Evolutionary conservation across 2,797 vertebrate species (phyloP), one percentile per base, ranked within the genome.

Genomic region (Fringilla coelebs): DNA sequence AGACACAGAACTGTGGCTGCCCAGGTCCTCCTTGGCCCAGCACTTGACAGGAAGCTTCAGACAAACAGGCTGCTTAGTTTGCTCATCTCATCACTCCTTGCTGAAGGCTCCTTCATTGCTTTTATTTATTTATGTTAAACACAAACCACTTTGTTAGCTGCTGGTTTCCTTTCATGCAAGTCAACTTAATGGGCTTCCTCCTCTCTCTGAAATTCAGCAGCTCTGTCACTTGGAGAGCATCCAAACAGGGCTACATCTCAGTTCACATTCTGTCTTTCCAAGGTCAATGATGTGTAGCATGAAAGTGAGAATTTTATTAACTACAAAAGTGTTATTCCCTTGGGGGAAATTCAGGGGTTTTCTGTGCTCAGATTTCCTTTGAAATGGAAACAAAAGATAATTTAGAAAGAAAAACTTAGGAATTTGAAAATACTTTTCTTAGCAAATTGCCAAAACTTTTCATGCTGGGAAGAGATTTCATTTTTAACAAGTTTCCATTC

Each of bases 291-390:
- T 49, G 58, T 77, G 85, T 18, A 89, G 88, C 2, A 31, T 85
- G 58, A 86, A 94, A 94, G 83, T n/a, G 85, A 95, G 76, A 91
- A 91, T 88, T 95, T 95, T 86, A 95, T 72, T 51, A 88, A 90
- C 85, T 86, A 90, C 61, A 43, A 10, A 94, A 94, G 88, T 72
- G 76, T 80, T 88, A 66, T 45, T 93, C 83, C 85, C 82, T 81
- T 45, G 52, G 85, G 58, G 73, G 75, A 86, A 91, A 85, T 34
- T 51, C 25, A 66, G 52, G 60, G 65, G 61, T 93, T 80, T 89
- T 80, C 75, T 77, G 25, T 65, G 61, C 61, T 89, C 61, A 62
- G 25, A 86, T 84, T 75, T 94, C 79, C 70, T 95, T 90, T 94
- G 79, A 94, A 84, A 88, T 84, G 79, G 68, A 86, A 93, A 88